Percentiles rank a stretch among this genome's conserved stretches.
Evolutionary conservation across 2,113 vertebrate genomes (phyloP).

Genomic region (Polypterus bichir): DNA sequence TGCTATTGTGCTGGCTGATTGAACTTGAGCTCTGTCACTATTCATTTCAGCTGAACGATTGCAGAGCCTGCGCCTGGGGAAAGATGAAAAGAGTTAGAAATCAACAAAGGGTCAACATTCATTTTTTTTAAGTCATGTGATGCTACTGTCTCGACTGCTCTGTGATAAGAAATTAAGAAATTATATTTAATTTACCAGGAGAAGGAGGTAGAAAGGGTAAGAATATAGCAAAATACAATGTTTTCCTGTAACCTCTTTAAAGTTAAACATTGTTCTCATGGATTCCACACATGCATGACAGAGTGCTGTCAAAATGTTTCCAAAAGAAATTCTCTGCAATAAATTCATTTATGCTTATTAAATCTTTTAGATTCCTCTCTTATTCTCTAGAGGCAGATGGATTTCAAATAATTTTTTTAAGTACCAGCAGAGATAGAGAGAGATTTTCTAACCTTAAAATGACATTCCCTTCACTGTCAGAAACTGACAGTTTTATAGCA

Average conservation of each 20-base stretch:
- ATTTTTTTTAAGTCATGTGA: not conserved
- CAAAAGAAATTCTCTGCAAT: no score
- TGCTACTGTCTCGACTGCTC: not conserved
- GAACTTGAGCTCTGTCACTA: constrained; percentile 11
- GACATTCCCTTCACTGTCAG: no score
- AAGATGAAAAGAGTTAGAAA: constrained; percentile 1
- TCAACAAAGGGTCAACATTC: not conserved
- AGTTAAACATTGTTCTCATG: not conserved
- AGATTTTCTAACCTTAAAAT: no score
- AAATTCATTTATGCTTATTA: no score
- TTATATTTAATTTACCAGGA: not conserved
- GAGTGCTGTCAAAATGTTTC: not conserved
- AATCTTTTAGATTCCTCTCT: no score
- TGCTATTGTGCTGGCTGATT: constrained; percentile 1
- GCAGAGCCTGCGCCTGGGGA: constrained; percentile 9
- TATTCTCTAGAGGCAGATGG: no score
- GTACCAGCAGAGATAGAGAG: no score
- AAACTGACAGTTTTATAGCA: no score
- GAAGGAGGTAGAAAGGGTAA: not conserved
- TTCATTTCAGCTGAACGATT: not conserved
- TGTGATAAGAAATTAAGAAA: constrained; percentile 4
- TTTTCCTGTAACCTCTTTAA: not conserved
- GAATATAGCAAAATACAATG: not conserved
- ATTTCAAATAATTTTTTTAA: no score
- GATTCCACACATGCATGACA: not conserved